Evolutionary conservation across 2,888 invertebrate species (phyloP).

Genomic region (Vesta saturnalis): DNA sequence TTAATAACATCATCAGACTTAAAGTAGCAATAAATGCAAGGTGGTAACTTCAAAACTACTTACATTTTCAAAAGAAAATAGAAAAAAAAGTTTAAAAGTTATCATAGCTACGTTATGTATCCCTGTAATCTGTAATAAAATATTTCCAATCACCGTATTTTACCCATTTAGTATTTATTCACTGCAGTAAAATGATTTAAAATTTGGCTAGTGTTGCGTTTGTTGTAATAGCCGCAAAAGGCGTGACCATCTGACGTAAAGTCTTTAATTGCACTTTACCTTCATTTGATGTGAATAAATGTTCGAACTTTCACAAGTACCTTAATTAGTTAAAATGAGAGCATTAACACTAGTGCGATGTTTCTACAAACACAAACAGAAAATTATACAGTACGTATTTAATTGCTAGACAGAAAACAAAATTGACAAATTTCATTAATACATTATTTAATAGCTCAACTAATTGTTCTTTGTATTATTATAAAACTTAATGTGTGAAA

Average conservation of each 20-base stretch:
- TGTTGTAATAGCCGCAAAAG: constrained; percentile 5
- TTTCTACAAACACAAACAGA: background rate
- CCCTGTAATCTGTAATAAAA: too few species aligned
- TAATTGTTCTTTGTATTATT: too few species aligned
- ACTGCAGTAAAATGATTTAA: background rate
- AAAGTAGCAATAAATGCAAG: too few species aligned
- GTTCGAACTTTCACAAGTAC: constrained; percentile 18
- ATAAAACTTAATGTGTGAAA: background rate
- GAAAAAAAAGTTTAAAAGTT: too few species aligned
- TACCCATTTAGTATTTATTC: too few species aligned
- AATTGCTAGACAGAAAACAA: background rate
- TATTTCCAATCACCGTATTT: too few species aligned
- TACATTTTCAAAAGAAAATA: too few species aligned
- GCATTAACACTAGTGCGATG: background rate
- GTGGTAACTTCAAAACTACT: too few species aligned
- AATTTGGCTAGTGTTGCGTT: constrained; percentile 6
- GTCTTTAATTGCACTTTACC: constrained; percentile 34
- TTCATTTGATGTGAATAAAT: constrained; percentile 28
- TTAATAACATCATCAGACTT: too few species aligned
- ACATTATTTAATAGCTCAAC: background rate
- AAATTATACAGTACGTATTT: background rate
- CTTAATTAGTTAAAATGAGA: constrained; percentile 22
- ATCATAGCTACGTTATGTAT: too few species aligned
- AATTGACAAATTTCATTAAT: background rate
- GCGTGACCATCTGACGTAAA: constrained; percentile 30